Conservation (phyloP, 2,888 invertebrate genomes). For the Andrena flavipes region DNA sequence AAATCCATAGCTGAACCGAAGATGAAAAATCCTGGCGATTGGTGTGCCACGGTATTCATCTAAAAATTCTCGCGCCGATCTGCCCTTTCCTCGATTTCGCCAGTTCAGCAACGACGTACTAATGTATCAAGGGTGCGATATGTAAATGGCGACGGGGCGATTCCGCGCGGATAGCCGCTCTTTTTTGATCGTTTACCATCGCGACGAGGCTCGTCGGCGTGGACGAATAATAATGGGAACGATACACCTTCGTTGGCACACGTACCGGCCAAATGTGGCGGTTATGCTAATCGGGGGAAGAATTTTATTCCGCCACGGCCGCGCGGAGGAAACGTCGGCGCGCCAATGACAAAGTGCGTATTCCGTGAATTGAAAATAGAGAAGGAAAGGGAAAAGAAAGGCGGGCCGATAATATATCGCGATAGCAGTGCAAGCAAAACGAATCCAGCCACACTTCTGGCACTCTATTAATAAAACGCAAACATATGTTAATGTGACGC, state of each 20-base stretch:
- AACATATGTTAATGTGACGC: conserved; percentile 54
- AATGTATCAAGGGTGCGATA: conserved; percentile 20
- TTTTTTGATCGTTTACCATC: conserved; percentile 18
- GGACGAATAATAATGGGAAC: conserved; percentile 46
- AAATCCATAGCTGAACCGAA: neutral
- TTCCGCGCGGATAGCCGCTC: neutral
- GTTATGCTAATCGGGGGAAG: conserved; percentile 57
- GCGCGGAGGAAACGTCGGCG: conserved; percentile 44
- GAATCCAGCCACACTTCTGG: conserved; percentile 53
- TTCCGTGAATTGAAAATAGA: conserved; percentile 36
- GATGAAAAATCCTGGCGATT: too few relatives aligned
- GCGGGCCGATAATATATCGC: conserved; percentile 42
- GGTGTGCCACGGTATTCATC: neutral
- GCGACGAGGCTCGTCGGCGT: conserved; percentile 21
- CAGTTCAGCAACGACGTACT: neutral
- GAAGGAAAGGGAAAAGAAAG: conserved; percentile 13
- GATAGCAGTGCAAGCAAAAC: conserved; percentile 49
- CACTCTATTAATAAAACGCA: conserved; percentile 57
- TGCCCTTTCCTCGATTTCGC: neutral
- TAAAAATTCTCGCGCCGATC: neutral
- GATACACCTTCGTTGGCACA: conserved; percentile 22
- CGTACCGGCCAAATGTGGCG: conserved; percentile 23
- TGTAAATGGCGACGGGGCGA: conserved; percentile 18
- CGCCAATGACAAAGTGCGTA: conserved; percentile 53
- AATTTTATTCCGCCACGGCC: conserved; percentile 43